phyloP scores from a whole-genome alignment of 1,140 invertebrate genomes.

The Pollicipes pollicipes region DNA sequence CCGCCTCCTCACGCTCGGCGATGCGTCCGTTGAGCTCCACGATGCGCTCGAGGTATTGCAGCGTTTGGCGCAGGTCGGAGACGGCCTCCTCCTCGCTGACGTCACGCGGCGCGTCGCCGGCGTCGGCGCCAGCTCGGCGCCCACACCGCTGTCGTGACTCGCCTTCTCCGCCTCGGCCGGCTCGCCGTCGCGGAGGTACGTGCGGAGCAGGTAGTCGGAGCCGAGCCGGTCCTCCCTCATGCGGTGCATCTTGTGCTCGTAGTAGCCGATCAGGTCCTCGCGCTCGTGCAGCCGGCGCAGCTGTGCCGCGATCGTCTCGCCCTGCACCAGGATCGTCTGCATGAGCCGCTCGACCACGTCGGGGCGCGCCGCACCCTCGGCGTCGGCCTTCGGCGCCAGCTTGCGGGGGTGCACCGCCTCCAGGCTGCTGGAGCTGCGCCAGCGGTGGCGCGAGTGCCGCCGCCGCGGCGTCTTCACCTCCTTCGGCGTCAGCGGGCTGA shows the following conservation, averaged over 20 bases:
- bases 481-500: constrained; percentile 19
- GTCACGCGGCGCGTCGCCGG: background rate
- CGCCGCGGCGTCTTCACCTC: constrained; percentile 18
- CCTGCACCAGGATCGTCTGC: constrained; percentile 55
- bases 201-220: constrained; percentile 62
- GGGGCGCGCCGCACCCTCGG: constrained; percentile 9
- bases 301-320: constrained; percentile 54
- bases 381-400: constrained; percentile 11
- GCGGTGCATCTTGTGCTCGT: constrained; percentile 54
- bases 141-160: background rate
- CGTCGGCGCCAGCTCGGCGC: background rate
- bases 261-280: constrained; percentile 51
- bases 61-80: background rate
- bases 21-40: background rate
- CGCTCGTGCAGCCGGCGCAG: constrained; percentile 43
- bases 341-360: constrained; percentile 43
- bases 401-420: constrained; percentile 6
- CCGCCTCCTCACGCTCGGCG: background rate
- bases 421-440: constrained; percentile 3
- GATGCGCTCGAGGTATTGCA: background rate
- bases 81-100: background rate
- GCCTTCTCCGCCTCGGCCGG: background rate
- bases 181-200: constrained; percentile 42
- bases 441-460: constrained; percentile 20
- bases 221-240: constrained; percentile 50